Evolutionary conservation across 2,797 vertebrate species (phyloP).

Genomic region (Ambastaia sidthimunki): DNA sequence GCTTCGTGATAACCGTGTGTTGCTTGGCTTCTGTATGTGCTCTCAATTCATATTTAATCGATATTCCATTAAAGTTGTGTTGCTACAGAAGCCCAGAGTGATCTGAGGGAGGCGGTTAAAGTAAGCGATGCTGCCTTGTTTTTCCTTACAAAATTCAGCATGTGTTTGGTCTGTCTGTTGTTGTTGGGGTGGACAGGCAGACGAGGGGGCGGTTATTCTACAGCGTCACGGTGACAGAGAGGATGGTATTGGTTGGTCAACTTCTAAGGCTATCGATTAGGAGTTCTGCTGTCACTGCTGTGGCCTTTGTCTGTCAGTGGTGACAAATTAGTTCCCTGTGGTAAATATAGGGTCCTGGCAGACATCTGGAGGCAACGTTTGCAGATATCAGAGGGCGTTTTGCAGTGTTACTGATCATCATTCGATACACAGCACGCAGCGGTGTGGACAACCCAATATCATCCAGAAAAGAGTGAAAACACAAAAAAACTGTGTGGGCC

Average conservation of each 20-base stretch:
- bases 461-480: not conserved
- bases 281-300: conserved; percentile 60
- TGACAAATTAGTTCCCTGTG: conserved; percentile 66
- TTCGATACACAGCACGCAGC: conserved; percentile 12
- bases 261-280: conserved; percentile 67
- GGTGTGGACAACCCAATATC: conserved; percentile 4
- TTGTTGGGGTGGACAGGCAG: conserved; percentile 42
- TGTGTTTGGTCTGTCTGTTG: conserved; percentile 9
- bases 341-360: conserved; percentile 45
- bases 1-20: conserved; percentile 77
- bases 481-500: not conserved
- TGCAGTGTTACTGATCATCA: conserved; percentile 38
- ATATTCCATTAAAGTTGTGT: conserved; percentile 79
- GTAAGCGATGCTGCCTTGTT: conserved; percentile 7
- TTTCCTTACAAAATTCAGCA: conserved; percentile 12
- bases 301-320: conserved; percentile 60
- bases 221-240: conserved; percentile 63
- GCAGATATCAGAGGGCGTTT: conserved; percentile 27
- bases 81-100: conserved; percentile 57
- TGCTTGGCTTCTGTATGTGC: conserved; percentile 70
- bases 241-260: conserved; percentile 58
- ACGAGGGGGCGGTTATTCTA: conserved; percentile 62
- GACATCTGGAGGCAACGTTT: conserved; percentile 37
- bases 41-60: conserved; percentile 80
- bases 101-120: conserved; percentile 51